Evolutionary conservation across 2,888 invertebrate genomes (phyloP).

Genomic region (Tetropium fuscum): DNA sequence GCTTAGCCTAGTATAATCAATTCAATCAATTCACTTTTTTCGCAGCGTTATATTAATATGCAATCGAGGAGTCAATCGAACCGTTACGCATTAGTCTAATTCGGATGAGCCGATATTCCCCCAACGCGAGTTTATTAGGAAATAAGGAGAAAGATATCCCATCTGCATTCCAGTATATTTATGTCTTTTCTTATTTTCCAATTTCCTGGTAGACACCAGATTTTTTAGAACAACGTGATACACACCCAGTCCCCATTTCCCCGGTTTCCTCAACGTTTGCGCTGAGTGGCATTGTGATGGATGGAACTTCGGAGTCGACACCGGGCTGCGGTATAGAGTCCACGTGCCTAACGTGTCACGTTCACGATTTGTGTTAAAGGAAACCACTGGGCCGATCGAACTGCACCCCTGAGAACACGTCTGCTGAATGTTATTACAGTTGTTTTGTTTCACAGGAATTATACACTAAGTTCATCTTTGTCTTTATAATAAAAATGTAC

Average conservation of each 20-base stretch:
- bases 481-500: background rate
- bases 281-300: conserved; percentile 55
- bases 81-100: too few relatives aligned
- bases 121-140: too few relatives aligned
- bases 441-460: conserved; percentile 62
- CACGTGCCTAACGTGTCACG: conserved; percentile 62
- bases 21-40: too few relatives aligned
- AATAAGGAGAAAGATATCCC: too few relatives aligned
- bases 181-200: conserved; percentile 3
- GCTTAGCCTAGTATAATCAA: too few relatives aligned
- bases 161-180: conserved; percentile 5
- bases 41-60: too few relatives aligned
- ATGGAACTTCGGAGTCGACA: conserved; percentile 59
- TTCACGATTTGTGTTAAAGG: conserved; percentile 63
- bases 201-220: conserved; percentile 8
- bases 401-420: conserved; percentile 59
- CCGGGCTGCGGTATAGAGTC: conserved; percentile 54
- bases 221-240: conserved; percentile 19
- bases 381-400: conserved; percentile 59
- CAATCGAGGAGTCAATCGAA: too few relatives aligned
- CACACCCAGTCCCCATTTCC: background rate
- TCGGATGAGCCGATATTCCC: too few relatives aligned
- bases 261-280: conserved; percentile 12
- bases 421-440: conserved; percentile 64
- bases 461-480: conserved; percentile 38